Evolutionary conservation across 2,888 invertebrate genomes (phyloP).

Genomic region (Andrena chrysosceles): DNA sequence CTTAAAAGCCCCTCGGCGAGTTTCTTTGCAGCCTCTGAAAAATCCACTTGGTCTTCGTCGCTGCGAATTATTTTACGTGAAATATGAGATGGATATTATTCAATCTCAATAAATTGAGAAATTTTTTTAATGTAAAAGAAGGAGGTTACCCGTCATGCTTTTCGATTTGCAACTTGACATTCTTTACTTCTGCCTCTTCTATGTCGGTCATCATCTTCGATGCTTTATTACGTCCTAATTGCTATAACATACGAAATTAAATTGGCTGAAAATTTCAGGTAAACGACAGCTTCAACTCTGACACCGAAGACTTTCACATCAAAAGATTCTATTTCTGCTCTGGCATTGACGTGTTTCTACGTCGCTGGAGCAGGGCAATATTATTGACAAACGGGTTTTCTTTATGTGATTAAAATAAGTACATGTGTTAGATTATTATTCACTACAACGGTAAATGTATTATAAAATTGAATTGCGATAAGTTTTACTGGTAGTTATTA

Average conservation of each 20-base stretch:
- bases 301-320: no score
- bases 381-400: no score
- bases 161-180: conserved; percentile 66
- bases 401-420: no score
- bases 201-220: conserved; percentile 78
- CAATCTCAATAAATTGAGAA: neutral
- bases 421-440: no score
- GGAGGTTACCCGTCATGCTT: conserved; percentile 64
- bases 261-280: neutral
- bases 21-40: conserved; percentile 75
- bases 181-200: conserved; percentile 71
- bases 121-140: neutral
- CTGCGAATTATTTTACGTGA: conserved; percentile 44
- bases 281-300: conserved; percentile 17
- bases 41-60: conserved; percentile 55
- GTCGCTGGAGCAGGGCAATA: no score
- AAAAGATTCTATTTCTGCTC: no score
- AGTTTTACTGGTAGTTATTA: no score
- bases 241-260: conserved; percentile 6
- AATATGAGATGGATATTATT: neutral
- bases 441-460: no score
- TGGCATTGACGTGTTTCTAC: no score
- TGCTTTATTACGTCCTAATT: neutral
- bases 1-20: conserved; percentile 81
- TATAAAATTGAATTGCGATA: no score